These are phyloP conservation scores for Oscheius sp. DNA, from an alignment of 2,888 invertebrate species.

Conservation along the genomic window DNA sequence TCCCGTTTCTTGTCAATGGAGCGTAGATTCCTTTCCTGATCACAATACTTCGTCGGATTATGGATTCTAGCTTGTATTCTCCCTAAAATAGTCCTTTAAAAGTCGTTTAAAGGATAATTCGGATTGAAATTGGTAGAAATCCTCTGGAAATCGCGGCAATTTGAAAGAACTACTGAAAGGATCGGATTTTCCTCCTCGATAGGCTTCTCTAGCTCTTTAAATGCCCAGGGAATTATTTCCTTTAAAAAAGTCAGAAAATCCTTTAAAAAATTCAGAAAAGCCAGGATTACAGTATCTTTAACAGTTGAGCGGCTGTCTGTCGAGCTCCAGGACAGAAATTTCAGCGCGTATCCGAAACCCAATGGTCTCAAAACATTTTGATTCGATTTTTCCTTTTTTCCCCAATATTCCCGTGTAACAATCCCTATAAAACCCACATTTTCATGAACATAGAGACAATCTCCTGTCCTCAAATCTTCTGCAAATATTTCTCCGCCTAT, in stretches of 20 bases:
- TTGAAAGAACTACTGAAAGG: background rate
- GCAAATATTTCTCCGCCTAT: conserved; percentile 42
- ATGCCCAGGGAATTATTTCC: no score
- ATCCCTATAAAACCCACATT: conserved; percentile 2
- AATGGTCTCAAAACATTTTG: no score
- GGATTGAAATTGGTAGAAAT: background rate
- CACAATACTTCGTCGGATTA: background rate
- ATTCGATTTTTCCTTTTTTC: no score
- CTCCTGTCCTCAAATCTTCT: conserved; percentile 40
- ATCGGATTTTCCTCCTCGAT: no score
- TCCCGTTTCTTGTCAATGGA: background rate
- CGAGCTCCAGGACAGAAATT: no score
- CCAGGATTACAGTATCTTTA: background rate
- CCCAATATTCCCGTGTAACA: background rate
- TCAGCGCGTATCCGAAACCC: no score
- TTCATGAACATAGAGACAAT: conserved; percentile 47
- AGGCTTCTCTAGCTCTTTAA: no score
- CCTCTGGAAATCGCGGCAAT: background rate
- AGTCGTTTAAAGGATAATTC: background rate
- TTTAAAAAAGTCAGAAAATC: no score
- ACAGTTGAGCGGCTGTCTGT: no score
- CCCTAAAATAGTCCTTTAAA: background rate
- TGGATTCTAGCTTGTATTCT: background rate
- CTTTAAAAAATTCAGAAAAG: background rate
- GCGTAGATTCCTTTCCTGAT: conserved; percentile 4